Conservation (phyloP, 1,140 invertebrate genomes). For the Drosophila lacteicornis region DNA sequence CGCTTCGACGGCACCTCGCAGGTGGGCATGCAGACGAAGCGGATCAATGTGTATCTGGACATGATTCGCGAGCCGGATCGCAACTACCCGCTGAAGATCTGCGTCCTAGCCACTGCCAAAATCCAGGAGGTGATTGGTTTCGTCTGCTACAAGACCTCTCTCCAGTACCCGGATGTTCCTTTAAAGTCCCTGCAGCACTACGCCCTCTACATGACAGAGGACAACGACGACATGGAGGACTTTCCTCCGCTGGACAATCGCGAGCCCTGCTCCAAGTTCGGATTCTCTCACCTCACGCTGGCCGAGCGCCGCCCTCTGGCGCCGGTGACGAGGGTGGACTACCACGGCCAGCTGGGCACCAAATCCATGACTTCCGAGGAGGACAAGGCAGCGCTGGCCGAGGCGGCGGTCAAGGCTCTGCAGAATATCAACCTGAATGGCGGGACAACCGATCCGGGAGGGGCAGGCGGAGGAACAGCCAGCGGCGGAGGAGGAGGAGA, state of each 20-base stretch:
- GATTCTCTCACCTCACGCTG: slow-evolving; percentile 95
- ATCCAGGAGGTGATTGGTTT: slow-evolving; percentile 97
- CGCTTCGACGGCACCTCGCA: slow-evolving; percentile 96
- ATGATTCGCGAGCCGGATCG: slow-evolving; percentile 92
- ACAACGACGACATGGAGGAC: slow-evolving; percentile 97
- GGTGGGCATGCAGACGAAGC: slow-evolving; percentile 90
- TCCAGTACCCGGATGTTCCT: slow-evolving; percentile 87
- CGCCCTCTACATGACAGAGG: slow-evolving; percentile 96
- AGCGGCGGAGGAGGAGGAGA: slow-evolving; percentile 7
- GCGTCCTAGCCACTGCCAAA: slow-evolving; percentile 92
- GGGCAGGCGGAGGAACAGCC: slow-evolving; percentile 19
- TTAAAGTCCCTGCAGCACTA: slow-evolving; percentile 89
- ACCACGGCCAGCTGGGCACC: slow-evolving; percentile 66
- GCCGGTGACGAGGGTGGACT: slow-evolving; percentile 85
- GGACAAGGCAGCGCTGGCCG: slow-evolving; percentile 62
- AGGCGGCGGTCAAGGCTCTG: slow-evolving; percentile 61
- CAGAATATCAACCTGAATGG: slow-evolving; percentile 63
- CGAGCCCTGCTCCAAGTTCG: slow-evolving; percentile 96
- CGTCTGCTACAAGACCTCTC: slow-evolving; percentile 93
- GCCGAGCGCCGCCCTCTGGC: slow-evolving; percentile 87
- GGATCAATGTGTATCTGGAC: slow-evolving; percentile 94
- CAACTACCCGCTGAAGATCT: slow-evolving; percentile 93
- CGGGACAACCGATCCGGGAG: slow-evolving; percentile 52
- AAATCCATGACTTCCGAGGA: slow-evolving; percentile 83
- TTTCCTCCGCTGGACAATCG: slow-evolving; percentile 95